Conservation (phyloP, 2,888 invertebrate genomes). For the Mongoloraphidia duomilia region DNA sequence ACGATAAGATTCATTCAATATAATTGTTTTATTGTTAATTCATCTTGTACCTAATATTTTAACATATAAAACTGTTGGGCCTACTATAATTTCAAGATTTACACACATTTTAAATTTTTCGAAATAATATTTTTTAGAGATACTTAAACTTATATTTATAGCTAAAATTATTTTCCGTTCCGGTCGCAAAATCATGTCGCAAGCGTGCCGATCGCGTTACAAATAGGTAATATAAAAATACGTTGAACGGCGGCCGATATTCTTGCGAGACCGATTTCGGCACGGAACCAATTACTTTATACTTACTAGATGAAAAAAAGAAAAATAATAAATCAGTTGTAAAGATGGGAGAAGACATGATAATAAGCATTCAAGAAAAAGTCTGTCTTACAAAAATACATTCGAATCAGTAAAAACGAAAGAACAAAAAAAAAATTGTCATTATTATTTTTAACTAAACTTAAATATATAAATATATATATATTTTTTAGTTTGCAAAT, state of each 20-base stretch:
- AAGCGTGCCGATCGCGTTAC: no score
- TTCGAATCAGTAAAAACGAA: neutral
- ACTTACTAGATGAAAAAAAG: neutral
- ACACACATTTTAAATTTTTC: slow-evolving; percentile 7
- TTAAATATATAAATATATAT: no score
- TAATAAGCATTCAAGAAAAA: neutral
- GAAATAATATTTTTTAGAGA: slow-evolving; percentile 6
- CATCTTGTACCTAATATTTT: slow-evolving; percentile 8
- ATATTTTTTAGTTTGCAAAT: no score
- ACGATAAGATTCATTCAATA: slow-evolving; percentile 6
- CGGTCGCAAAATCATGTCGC: no score
- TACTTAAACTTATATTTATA: slow-evolving; percentile 6
- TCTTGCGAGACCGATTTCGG: no score
- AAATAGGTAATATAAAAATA: no score
- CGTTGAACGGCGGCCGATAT: no score
- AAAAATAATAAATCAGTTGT: neutral
- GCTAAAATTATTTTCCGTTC: slow-evolving; percentile 5
- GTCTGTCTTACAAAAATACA: neutral
- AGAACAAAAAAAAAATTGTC: neutral
- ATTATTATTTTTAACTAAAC: neutral
- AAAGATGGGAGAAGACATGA: neutral
- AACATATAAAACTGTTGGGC: slow-evolving; percentile 8
- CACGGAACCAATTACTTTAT: neutral
- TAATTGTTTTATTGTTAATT: slow-evolving; percentile 9
- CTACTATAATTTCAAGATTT: slow-evolving; percentile 8